phyloP scores from a whole-genome alignment of 2,113 vertebrate species.

The Grus americana region DNA sequence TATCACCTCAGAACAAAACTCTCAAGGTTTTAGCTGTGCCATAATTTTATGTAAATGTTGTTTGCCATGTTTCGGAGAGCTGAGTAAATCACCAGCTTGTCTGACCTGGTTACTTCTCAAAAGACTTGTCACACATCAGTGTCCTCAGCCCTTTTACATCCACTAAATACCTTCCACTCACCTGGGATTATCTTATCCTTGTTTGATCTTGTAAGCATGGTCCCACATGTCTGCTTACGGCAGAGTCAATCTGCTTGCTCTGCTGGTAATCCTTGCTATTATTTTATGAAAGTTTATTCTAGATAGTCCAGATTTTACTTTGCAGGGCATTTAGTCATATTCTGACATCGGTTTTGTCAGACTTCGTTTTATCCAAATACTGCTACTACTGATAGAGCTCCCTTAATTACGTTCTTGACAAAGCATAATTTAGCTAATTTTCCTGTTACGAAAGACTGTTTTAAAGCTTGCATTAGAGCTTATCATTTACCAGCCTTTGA shows the following conservation, averaged over 20 bases:
- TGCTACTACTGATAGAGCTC: background rate
- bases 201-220: background rate
- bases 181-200: constrained; percentile 25
- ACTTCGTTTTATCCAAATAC: background rate
- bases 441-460: background rate
- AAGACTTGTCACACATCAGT: background rate
- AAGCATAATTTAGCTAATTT: background rate
- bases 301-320: background rate
- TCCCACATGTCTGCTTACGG: background rate
- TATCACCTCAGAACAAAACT: background rate
- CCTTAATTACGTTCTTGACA: background rate
- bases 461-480: background rate
- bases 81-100: background rate
- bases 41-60: background rate
- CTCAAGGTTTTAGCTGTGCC: background rate
- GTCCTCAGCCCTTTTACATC: background rate
- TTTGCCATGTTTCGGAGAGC: background rate
- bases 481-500: background rate
- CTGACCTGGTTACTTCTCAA: constrained; percentile 26
- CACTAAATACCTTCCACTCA: constrained; percentile 1
- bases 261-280: background rate
- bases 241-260: background rate
- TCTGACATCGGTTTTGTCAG: background rate
- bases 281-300: background rate
- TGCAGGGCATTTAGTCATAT: background rate